A percentile compares a stretch with the other conserved stretches of the same genome.
These are phyloP conservation scores for Geotrypetes seraphini DNA, from an alignment of 2,797 vertebrate species.

Conservation along the genomic window DNA sequence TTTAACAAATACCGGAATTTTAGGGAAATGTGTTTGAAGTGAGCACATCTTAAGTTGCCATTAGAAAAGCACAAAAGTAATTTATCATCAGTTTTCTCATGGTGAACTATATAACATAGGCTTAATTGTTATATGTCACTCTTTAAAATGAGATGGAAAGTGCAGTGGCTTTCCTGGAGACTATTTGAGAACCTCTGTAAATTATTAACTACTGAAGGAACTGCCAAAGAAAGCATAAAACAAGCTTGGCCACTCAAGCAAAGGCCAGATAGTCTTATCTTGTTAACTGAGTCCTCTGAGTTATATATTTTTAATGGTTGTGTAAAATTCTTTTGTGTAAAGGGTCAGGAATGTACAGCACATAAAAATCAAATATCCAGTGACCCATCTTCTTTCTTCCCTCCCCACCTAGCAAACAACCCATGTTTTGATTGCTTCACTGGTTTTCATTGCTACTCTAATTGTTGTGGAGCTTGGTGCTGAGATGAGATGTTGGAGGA, in stretches of 20 bases:
- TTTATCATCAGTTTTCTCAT: constrained; percentile 1
- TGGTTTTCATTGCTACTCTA: too few species aligned
- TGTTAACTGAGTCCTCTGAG: constrained; percentile 20
- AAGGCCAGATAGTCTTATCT: constrained; percentile 17
- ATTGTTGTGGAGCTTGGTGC: too few species aligned
- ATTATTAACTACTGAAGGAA: constrained; percentile 42
- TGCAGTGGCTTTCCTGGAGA: constrained; percentile 22
- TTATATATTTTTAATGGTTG: constrained; percentile 41
- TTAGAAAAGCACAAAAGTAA: not conserved
- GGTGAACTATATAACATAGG: constrained; percentile 9
- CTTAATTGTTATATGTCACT: constrained; percentile 18
- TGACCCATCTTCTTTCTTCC: too few species aligned
- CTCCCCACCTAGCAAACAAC: too few species aligned
- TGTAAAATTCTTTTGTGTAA: constrained; percentile 29
- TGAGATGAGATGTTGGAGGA: too few species aligned
- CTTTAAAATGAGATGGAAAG: constrained; percentile 15
- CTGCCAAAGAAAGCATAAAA: constrained; percentile 33
- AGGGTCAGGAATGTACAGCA: constrained; percentile 7
- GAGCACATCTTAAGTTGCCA: not conserved
- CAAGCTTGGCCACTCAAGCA: constrained; percentile 20
- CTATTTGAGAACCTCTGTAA: constrained; percentile 40
- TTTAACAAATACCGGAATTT: too few species aligned
- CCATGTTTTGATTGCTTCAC: too few species aligned
- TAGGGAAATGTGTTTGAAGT: too few species aligned
- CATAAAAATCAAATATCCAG: too few species aligned